Conservation (phyloP, 2,888 invertebrate genomes). For the Bedellia somnulentella region DNA sequence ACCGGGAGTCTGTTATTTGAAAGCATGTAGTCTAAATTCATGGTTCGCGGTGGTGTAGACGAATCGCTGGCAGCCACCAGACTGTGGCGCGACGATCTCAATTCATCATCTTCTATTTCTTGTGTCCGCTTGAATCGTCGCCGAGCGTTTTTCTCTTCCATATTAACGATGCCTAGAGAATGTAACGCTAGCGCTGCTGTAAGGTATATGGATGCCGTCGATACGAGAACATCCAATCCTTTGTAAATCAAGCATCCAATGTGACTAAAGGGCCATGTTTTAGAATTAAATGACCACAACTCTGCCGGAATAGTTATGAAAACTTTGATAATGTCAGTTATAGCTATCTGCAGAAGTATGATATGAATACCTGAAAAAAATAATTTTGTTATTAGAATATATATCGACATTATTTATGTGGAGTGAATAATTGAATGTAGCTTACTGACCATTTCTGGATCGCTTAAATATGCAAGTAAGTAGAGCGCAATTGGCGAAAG, state of each 20-base stretch:
- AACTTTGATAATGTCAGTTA: constrained; percentile 48
- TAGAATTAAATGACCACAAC: constrained; percentile 47
- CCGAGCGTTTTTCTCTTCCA: constrained; percentile 37
- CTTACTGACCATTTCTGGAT: constrained; percentile 32
- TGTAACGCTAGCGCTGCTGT: constrained; percentile 60
- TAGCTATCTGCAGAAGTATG: constrained; percentile 53
- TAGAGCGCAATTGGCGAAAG: constrained; percentile 41
- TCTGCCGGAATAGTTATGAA: constrained; percentile 48
- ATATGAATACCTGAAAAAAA: constrained; percentile 50
- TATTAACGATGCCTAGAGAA: constrained; percentile 54
- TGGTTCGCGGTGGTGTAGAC: constrained; percentile 47
- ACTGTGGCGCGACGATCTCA: constrained; percentile 47
- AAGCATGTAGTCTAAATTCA: constrained; percentile 56
- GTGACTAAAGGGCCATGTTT: constrained; percentile 52
- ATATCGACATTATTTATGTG: not conserved
- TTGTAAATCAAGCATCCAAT: constrained; percentile 53
- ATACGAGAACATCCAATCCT: constrained; percentile 56
- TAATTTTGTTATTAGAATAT: not conserved
- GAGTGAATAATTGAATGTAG: not conserved
- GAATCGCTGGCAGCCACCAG: constrained; percentile 48
- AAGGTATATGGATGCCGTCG: constrained; percentile 59
- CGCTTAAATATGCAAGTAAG: constrained; percentile 41
- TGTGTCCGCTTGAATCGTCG: constrained; percentile 28
- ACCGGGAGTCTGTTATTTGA: constrained; percentile 33
- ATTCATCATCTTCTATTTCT: constrained; percentile 39